Percentiles rank a stretch among this genome's conserved stretches.
Evolutionary conservation across 2,113 vertebrate genomes (phyloP).

Genomic region (Lophius piscatorius): DNA sequence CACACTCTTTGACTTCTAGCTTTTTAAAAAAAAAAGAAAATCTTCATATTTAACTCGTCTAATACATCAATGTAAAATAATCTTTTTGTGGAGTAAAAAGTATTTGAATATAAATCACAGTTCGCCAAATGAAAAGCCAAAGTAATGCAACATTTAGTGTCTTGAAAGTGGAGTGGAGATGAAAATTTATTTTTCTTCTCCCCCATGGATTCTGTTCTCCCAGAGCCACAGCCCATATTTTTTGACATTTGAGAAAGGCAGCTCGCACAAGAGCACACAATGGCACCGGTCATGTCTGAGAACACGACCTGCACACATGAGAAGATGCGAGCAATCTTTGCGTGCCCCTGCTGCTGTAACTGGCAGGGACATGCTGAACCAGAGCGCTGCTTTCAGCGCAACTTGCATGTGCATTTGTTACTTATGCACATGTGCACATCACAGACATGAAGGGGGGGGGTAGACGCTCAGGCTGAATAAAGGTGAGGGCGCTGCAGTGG

Average conservation of each 20-base stretch:
- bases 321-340: no score
- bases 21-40: no score
- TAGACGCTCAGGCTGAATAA: slow-evolving; percentile 6
- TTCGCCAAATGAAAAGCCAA: no score
- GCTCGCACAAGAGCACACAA: slow-evolving; percentile 40
- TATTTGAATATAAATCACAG: no score
- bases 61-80: no score
- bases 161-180: no score
- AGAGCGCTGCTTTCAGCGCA: slow-evolving; percentile 3
- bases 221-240: slow-evolving; percentile 23
- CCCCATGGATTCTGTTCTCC: slow-evolving; percentile 34
- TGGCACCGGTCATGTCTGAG: slow-evolving; percentile 47
- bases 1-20: no score
- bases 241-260: slow-evolving; percentile 51
- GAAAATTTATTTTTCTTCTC: slow-evolving; percentile 17
- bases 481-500: slow-evolving; percentile 35
- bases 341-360: slow-evolving; percentile 21
- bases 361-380: slow-evolving; percentile 33
- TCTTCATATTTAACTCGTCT: no score
- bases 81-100: no score
- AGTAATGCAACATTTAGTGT: no score
- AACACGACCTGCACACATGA: no score
- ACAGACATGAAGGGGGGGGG: slow-evolving; percentile 16
- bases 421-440: slow-evolving; percentile 10
- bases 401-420: not conserved